Evolutionary conservation across 2,888 invertebrate genomes (phyloP), one percentile per base, ranked within the genome.

Genomic region (Sphaerophoria rueppellii): DNA sequence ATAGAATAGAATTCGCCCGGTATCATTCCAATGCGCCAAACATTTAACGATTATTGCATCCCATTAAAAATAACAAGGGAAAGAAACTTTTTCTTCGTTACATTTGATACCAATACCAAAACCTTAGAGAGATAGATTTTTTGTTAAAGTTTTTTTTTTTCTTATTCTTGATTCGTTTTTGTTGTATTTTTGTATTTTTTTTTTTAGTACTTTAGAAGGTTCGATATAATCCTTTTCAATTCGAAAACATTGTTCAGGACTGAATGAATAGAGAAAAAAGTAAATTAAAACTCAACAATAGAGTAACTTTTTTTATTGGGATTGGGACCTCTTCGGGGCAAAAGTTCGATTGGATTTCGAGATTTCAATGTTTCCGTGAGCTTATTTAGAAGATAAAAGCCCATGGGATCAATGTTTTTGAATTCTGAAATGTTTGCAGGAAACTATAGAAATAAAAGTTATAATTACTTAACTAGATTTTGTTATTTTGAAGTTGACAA

Each of bases 1-100:
- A 72, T 54, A 58, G 73, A 81, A 81, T 24, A 24, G 24, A 24
- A 2, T 24, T 24, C 24, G 73, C 73, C 81, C 81, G 61, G 85
- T 81, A 81, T 81, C 81, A 81, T 85, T 81, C 76, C 81, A 85
- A 81, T 85, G 85, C 85, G 85, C 85, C 85, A 85, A 85, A 90
- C 90, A 90, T 91, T 91, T 91, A 91, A 91, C 90, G 91, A 90
- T 91, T 91, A 91, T 91, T 91, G 90, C 88, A 86, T 88, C 55
- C 89, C 90, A 91, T 91, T 91, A 91, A 91, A 91, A 91, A 90
- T 91, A 91, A 91, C 90, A 90, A 91, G 91, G 90, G 81, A 85
- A 73, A 74, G 90, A 90, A 91, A 91, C 89, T 91, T 91, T 90
- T 91, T 24, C 24, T 24, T 89, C 89, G 89, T 89, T 89, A 89